Base-by-base conservation (phyloP, 2,888 invertebrate species). In the Gastracanthus pulcherrimus region DNA sequence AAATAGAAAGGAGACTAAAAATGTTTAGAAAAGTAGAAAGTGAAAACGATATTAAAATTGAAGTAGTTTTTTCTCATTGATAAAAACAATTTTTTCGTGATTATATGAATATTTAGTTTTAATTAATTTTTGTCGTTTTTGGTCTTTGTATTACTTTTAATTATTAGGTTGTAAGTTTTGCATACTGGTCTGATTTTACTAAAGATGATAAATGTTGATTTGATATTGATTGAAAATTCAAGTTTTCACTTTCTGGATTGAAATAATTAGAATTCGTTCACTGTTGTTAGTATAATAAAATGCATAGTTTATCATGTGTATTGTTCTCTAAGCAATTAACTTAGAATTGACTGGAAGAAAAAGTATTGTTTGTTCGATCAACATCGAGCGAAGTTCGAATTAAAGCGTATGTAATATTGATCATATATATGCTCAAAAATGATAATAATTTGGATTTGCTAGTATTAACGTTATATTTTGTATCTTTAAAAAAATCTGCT, bases 241-340 rank as follows among this genome's bases (percentile, higher is more conserved):
- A 51, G 29, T 48, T 48, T 74, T 74, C 48, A 74, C 38, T 60
- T 60, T 60, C 29, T 29, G 29, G 1, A 13, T 62, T 3, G 26
- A 38, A 62, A 23, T 74, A 74, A 67, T 67, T 38, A 72, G 19
- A 7, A 48, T 76, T 7, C 16, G 48, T 76, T 58, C 2, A 69
- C 60, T 23, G 26, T 60, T 60, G 69, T 60, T 76, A 66, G 51
- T 38, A 34, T 51, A 45, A 38, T 76, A 34, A 70, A 62, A 60
- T 70, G 26, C 29, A 70, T 62, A 77, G 77, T 70, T 70, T 70
- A 70, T 70, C 16, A 34, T 19, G 3, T 45, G 31, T 62, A 48
- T 60, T 70, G 55, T 26, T 45, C 23, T 31, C 19, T 48, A 58
- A 75, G 51, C 29, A 76, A 55, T 55, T 55, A 9, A 19, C 23